These are phyloP conservation scores for Lochmaea capreae DNA, from an alignment of 2,888 invertebrate species.

Conservation along the genomic window DNA sequence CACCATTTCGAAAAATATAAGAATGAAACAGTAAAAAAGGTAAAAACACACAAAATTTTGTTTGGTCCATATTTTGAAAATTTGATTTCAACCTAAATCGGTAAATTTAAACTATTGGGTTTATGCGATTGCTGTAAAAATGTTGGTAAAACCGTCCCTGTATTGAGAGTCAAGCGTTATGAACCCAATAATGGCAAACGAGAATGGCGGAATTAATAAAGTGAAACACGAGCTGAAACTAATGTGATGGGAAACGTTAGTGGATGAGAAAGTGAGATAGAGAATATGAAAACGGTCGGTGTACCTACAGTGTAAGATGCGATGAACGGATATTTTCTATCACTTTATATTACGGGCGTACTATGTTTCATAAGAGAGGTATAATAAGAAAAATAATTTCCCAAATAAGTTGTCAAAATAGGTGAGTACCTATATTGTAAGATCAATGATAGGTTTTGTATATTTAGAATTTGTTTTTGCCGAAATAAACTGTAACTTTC, in stretches of 20 bases:
- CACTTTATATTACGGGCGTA: slow-evolving; percentile 35
- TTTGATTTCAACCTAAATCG: too few relatives aligned
- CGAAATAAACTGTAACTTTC: too few relatives aligned
- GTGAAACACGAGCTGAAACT: slow-evolving; percentile 52
- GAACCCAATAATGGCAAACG: slow-evolving; percentile 43
- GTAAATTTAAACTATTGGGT: too few relatives aligned
- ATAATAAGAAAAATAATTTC: background rate
- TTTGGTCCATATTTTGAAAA: too few relatives aligned
- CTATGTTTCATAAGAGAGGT: background rate
- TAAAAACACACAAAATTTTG: too few relatives aligned
- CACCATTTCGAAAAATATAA: too few relatives aligned
- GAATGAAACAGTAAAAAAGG: too few relatives aligned
- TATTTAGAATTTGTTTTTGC: too few relatives aligned
- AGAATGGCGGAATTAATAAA: slow-evolving; percentile 55
- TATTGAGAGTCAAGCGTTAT: slow-evolving; percentile 35
- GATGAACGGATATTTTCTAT: slow-evolving; percentile 49
- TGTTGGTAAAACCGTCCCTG: slow-evolving; percentile 13
- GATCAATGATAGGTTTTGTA: too few relatives aligned
- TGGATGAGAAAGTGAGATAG: slow-evolving; percentile 29
- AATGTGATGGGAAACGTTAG: slow-evolving; percentile 51
- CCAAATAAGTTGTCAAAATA: too few relatives aligned
- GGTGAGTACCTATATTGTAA: too few relatives aligned
- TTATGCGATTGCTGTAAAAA: background rate
- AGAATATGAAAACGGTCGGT: slow-evolving; percentile 22
- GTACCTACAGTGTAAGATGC: slow-evolving; percentile 52